A percentile compares a stretch with the other conserved stretches of the same genome.
These are phyloP conservation scores for Prionailurus viverrinus DNA, from an alignment of 2,113 vertebrate genomes.

Conservation along the genomic window DNA sequence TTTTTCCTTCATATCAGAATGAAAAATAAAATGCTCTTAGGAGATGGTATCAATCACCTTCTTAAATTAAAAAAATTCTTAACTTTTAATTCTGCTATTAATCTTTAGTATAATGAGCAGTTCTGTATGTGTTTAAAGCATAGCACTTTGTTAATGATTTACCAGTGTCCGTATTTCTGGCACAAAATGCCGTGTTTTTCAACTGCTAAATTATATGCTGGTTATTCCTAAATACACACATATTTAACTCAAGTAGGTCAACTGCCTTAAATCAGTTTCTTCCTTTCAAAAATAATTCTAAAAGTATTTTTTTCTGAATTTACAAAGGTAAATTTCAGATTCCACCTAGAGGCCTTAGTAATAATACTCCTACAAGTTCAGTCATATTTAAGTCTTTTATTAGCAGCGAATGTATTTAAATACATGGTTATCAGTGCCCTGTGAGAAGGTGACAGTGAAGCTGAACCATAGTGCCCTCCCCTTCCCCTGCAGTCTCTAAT, in stretches of 20 bases:
- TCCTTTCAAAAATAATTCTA: not conserved
- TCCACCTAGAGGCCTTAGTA: not conserved
- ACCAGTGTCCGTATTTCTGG: not conserved
- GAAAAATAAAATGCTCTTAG: constrained; percentile 12
- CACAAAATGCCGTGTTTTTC: not conserved
- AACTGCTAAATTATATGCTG: not conserved
- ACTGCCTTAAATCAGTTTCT: not conserved
- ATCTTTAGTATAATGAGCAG: not conserved
- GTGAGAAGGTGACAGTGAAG: not conserved
- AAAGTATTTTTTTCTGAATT: not conserved
- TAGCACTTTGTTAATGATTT: not conserved
- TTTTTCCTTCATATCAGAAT: not conserved
- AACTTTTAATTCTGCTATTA: not conserved
- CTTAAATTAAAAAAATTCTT: not conserved
- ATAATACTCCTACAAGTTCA: not conserved
- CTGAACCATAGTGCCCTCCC: not conserved
- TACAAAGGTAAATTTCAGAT: constrained; percentile 15
- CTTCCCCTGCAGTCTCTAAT: not conserved
- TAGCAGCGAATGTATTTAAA: not conserved
- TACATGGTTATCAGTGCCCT: not conserved
- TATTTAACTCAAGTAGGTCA: not conserved
- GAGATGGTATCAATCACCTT: not conserved
- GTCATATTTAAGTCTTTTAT: constrained; percentile 1
- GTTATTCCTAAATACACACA: not conserved
- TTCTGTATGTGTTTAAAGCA: not conserved